Base-by-base conservation (phyloP, 2,888 invertebrate species). In the Crematogaster levior region DNA sequence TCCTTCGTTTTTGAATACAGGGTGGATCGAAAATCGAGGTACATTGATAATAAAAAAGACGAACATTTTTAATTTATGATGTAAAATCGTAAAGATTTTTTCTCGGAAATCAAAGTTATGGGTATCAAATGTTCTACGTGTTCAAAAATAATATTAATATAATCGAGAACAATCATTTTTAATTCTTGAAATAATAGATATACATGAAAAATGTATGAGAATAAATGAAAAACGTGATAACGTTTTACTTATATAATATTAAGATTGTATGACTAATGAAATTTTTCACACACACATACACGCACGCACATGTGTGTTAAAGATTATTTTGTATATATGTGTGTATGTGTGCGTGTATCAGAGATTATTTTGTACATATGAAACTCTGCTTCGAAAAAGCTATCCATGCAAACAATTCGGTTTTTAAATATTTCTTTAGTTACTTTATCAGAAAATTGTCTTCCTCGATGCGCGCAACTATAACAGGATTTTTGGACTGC, bases 1-100 rank as follows among this genome's bases (percentile, higher is more conserved):
- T 34, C 40, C 30, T 61, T 56, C 2, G 2, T 68, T 30, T 68
- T 30, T 43, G 21, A 68, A 53, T 61, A 61, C 61, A 61, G 61
- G 37, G 61, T 61, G 21, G 37, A 37, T 61, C 61, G 12, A 61
- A 37, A 60, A 60, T 60, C n/a, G n/a, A 60, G 30, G 43, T 43
- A 58, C n/a, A 60, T n/a, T 0, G 2, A 48, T 53, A 53, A 34
- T 30, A 3, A 58, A 43, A 15, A 15, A 37, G 37, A 37, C 9
- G 37, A 9, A 1, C n/a, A n/a, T n/a, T n/a, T n/a, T n/a, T n/a
- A 37, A 43, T 15, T 56, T 27, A 27, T 24, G 12, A 53, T 53
- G 15, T 30, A 34, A 60, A 60, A n/a, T 60, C 4, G 4, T n/a
- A 60, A 37, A n/a, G 3, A 37, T 3, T 21, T 61, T n/a, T 34